Conservation (phyloP, 2,888 invertebrate genomes). For the Caenorhabditis zanzibari region DNA sequence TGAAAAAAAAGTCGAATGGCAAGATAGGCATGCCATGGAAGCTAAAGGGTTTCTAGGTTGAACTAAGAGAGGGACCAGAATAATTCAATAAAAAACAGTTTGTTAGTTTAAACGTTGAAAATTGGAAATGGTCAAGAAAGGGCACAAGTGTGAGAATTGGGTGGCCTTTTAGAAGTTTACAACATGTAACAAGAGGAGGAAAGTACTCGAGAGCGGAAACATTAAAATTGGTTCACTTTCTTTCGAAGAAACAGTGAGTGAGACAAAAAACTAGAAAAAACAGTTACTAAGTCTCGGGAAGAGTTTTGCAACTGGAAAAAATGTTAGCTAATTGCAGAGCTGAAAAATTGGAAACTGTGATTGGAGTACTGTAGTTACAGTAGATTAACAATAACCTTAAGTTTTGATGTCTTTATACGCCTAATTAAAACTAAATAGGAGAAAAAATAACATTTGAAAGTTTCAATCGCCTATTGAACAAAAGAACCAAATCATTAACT, state of each 20-base stretch:
- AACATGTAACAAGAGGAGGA: constrained; percentile 33
- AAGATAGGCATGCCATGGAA: constrained; percentile 6
- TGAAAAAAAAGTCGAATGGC: constrained; percentile 26
- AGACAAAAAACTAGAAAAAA: not conserved
- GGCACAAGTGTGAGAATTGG: constrained; percentile 33
- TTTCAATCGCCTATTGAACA: not conserved
- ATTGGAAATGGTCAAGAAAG: constrained; percentile 32
- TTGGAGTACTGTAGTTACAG: too few species aligned
- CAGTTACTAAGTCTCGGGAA: not conserved
- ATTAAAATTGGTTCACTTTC: constrained; percentile 12
- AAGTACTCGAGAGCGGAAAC: constrained; percentile 26
- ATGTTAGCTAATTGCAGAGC: too few species aligned
- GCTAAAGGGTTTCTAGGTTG: not conserved
- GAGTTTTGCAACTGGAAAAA: not conserved
- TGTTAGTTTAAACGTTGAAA: constrained; percentile 8
- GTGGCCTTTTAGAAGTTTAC: constrained; percentile 47
- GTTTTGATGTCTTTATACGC: too few species aligned
- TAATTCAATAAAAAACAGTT: not conserved
- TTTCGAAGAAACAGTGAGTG: not conserved
- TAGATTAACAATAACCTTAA: too few species aligned
- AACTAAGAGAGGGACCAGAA: constrained; percentile 12
- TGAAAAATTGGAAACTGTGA: too few species aligned
- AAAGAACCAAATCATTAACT: not conserved
- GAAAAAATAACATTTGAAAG: too few species aligned
- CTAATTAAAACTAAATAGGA: too few species aligned